Percentiles rank a stretch among this genome's conserved stretches.
Evolutionary conservation across 1,140 invertebrate species (phyloP).

Genomic region (Saccostrea glomerata): DNA sequence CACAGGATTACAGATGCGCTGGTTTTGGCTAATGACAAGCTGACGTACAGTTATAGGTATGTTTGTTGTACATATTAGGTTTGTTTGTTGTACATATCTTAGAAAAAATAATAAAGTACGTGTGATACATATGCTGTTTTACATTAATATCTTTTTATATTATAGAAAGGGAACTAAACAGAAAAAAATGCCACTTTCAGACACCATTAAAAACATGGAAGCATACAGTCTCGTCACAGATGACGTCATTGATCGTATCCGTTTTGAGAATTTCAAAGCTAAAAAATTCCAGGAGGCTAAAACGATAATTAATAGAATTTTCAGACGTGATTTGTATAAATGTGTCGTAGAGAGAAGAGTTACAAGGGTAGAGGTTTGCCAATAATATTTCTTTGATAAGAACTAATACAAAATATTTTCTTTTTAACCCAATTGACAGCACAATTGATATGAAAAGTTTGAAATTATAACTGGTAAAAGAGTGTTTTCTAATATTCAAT

Average conservation of each 20-base stretch:
- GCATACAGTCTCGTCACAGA: background rate
- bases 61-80: background rate
- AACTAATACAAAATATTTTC: too few species aligned
- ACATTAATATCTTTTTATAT: too few species aligned
- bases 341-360: background rate
- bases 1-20: background rate
- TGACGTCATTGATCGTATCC: background rate
- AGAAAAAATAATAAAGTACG: background rate
- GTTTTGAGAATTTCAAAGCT: background rate
- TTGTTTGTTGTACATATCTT: background rate
- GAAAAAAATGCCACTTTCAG: background rate
- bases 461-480: too few species aligned
- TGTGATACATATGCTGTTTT: too few species aligned
- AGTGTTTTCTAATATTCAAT: too few species aligned
- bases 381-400: too few species aligned
- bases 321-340: background rate
- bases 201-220: background rate
- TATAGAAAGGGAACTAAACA: too few species aligned
- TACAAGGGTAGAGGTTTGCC: too few species aligned
- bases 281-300: background rate
- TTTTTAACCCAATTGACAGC: too few species aligned
- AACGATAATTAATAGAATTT: background rate
- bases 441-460: too few species aligned
- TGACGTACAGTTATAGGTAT: background rate
- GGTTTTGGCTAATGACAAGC: background rate